Conservation (phyloP, 92 coral and sea anemone genomes). For the Porites divaricata region DNA sequence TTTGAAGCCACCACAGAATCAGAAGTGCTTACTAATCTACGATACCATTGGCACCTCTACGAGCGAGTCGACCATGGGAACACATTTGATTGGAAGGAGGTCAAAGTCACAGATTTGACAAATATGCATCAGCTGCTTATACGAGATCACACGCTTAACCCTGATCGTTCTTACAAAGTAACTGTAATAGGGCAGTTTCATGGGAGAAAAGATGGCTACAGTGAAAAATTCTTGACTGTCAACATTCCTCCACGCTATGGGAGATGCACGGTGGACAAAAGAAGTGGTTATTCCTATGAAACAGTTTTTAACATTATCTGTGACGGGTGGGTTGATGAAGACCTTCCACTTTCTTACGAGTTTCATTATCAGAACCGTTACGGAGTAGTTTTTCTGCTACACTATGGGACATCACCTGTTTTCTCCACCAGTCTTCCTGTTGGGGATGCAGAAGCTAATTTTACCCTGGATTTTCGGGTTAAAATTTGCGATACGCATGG, state of each 20-base stretch:
- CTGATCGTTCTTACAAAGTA: conserved; percentile 46
- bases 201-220: conserved; percentile 49
- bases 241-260: conserved; percentile 54
- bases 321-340: conserved; percentile 37
- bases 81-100: conserved; percentile 1
- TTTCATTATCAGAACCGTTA: conserved; percentile 38
- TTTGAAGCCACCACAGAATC: conserved; percentile 30
- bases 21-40: not conserved
- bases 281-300: conserved; percentile 22
- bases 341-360: conserved; percentile 47
- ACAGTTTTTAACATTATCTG: conserved; percentile 31
- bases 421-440: conserved; percentile 44
- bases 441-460: conserved; percentile 37
- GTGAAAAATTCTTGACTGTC: conserved; percentile 19
- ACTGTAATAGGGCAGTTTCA: conserved; percentile 34
- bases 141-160: conserved; percentile 24
- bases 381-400: conserved; percentile 36
- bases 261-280: conserved; percentile 26
- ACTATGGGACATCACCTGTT: conserved; percentile 15
- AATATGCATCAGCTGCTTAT: conserved; percentile 6
- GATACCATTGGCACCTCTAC: conserved; percentile 21
- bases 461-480: conserved; percentile 31
- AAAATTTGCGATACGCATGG: conserved; percentile 42
- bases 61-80: not conserved
- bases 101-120: not conserved